Percentiles rank a stretch among this genome's conserved stretches.
Evolutionary conservation across 2,888 invertebrate species (phyloP).

Genomic region (Neocrepidodera transversa): DNA sequence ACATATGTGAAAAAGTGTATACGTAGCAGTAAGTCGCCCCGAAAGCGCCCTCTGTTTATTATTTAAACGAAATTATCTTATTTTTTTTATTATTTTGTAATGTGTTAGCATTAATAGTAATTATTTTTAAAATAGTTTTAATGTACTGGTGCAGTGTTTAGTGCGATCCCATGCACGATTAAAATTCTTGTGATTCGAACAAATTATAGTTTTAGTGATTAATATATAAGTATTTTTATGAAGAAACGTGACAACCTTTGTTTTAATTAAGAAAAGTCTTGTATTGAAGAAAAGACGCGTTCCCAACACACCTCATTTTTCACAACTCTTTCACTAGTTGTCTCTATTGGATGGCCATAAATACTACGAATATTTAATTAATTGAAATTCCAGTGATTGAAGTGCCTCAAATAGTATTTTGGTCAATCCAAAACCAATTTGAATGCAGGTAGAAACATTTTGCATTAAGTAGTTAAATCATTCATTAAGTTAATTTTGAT

Average conservation of each 20-base stretch:
- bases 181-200: background rate
- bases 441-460: slow-evolving; percentile 34
- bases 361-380: slow-evolving; percentile 22
- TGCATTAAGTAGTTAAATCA: slow-evolving; percentile 16
- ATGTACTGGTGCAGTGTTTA: background rate
- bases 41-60: no score
- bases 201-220: slow-evolving; percentile 11
- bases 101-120: slow-evolving; percentile 8
- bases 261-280: slow-evolving; percentile 25
- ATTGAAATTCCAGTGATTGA: slow-evolving; percentile 1
- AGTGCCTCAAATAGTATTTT: slow-evolving; percentile 27
- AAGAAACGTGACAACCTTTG: slow-evolving; percentile 37
- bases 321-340: slow-evolving; percentile 33
- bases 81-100: slow-evolving; percentile 2
- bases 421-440: slow-evolving; percentile 31
- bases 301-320: slow-evolving; percentile 37
- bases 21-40: slow-evolving; percentile 3
- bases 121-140: slow-evolving; percentile 16
- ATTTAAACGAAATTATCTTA: no score
- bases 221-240: slow-evolving; percentile 9
- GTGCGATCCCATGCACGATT: no score
- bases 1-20: slow-evolving; percentile 17
- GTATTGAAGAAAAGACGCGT: slow-evolving; percentile 32
- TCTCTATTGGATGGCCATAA: slow-evolving; percentile 33
- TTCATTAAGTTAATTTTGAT: slow-evolving; percentile 11